These are phyloP conservation scores for Falco punctatus DNA, from an alignment of 2,113 vertebrate species.

Conservation along the genomic window DNA sequence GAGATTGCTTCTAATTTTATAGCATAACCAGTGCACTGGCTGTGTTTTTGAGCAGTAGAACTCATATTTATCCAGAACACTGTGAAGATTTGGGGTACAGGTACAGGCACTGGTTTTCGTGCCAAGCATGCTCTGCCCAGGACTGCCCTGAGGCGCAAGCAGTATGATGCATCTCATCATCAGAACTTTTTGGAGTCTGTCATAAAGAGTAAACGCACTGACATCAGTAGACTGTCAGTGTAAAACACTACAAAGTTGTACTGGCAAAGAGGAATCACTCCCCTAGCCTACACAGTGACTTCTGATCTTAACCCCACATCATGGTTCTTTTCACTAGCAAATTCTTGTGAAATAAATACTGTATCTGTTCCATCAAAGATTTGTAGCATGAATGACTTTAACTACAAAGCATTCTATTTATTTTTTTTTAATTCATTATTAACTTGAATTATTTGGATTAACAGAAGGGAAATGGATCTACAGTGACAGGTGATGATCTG, in stretches of 20 bases:
- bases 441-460: conserved; percentile 38
- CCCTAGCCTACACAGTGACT: neutral
- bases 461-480: neutral
- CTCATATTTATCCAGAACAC: neutral
- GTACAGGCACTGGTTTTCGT: neutral
- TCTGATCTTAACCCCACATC: neutral
- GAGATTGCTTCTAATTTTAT: neutral
- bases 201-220: neutral
- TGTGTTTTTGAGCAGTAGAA: neutral
- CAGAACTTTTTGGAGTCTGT: neutral
- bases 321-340: neutral
- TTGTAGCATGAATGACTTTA: neutral
- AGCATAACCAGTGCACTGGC: neutral
- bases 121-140: neutral
- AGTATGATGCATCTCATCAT: neutral
- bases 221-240: neutral
- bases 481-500: conserved; percentile 32
- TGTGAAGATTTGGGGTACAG: neutral
- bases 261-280: neutral
- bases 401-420: neutral
- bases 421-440: neutral
- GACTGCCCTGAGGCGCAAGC: neutral
- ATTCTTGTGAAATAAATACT: neutral
- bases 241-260: neutral
- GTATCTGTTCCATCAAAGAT: neutral